Evolutionary conservation across 2,888 invertebrate species (phyloP), one percentile per base, ranked within the genome.

Genomic region (Mesorhabditis belari): DNA sequence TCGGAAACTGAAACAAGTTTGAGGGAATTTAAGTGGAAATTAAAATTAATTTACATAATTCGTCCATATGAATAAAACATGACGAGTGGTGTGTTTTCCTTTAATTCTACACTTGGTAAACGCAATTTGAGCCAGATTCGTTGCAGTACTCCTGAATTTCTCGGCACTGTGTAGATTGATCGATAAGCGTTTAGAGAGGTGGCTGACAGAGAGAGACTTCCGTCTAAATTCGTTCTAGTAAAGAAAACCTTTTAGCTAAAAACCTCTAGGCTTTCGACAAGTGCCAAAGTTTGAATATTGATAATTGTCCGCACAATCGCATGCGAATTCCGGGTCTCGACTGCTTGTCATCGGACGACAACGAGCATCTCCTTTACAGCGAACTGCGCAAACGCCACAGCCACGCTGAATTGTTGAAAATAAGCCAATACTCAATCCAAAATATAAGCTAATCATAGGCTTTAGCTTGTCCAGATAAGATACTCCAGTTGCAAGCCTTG

Each of bases 1-100:
- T 12, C 63, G 65, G 58, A 71, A 71, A 54, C 68, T 68, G 35
- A 44, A 57, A 56, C 19, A 58, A 28, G 17, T 12, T 21, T 24
- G n/a, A 51, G 50, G 1, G 23, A 17, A 49, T 49, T 1, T 21
- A 5, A n/a, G n/a, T n/a, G n/a, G n/a, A n/a, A n/a, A n/a, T n/a
- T n/a, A 56, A 29, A 28, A 49, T 25, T 29, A 58, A 49, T 63
- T 62, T 23, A 68, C 64, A 71, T 49, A 49, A 61, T 68, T 21
- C 68, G 67, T 21, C 70, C 52, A 57, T 71, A 67, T 5, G 68
- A 69, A 49, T 71, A 68, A 62, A 71, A 71, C 27, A 68, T 67
- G 2, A 62, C 64, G 5, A 71, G 60, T 5, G 52, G 61, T 4
- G 66, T 64, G 6, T 60, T 57, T 23, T 65, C 53, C 17, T 57